These are phyloP conservation scores for Hippolais icterina DNA, from an alignment of 2,113 vertebrate genomes.

Conservation along the genomic window DNA sequence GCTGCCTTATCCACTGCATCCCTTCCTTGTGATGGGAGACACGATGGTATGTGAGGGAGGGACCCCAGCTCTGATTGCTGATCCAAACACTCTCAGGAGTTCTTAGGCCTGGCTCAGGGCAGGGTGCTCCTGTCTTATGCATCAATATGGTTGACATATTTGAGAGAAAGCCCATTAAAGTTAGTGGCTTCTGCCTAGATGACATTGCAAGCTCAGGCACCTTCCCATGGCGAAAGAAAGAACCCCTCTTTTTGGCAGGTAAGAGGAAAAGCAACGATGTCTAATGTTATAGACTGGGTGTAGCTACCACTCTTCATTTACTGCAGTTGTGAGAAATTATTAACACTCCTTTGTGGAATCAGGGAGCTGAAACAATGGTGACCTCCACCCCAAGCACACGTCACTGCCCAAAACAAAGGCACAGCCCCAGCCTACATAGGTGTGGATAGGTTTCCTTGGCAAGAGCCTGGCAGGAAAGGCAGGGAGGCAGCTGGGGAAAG, in stretches of 20 bases:
- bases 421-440: not conserved
- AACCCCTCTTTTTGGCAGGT: not conserved
- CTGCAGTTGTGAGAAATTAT: conserved; percentile 17
- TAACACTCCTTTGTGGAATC: conserved; percentile 44
- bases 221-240: not conserved
- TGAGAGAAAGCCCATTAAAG: not conserved
- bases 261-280: not conserved
- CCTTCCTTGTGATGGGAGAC: not conserved
- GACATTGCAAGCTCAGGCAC: not conserved
- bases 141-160: not conserved
- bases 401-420: conserved; percentile 57
- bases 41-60: accelerated
- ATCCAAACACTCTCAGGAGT: not conserved
- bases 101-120: not conserved
- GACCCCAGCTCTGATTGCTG: not conserved
- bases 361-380: conserved; percentile 37
- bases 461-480: conserved; percentile 29
- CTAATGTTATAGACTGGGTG: not conserved
- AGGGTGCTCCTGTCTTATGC: not conserved
- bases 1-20: not conserved
- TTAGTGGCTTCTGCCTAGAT: not conserved
- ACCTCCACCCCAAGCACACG: conserved; percentile 40
- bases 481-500: not conserved
- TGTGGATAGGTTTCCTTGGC: conserved; percentile 49
- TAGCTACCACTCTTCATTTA: conserved; percentile 19